Conservation (phyloP, 1,140 invertebrate genomes). For the Zaprionus gabonicus region DNA sequence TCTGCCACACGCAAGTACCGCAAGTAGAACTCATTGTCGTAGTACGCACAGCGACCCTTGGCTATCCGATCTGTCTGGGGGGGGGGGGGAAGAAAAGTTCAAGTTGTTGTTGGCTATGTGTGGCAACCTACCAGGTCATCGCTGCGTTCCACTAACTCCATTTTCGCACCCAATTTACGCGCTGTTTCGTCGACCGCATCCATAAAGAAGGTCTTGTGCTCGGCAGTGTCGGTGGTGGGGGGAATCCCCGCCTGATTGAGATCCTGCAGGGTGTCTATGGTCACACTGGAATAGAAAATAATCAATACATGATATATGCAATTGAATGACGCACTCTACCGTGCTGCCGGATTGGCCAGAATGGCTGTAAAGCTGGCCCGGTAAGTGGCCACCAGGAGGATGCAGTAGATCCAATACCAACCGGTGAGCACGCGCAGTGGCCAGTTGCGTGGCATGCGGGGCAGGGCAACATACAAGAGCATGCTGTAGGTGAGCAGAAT, state of each 20-base stretch:
- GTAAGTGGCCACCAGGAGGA: slow-evolving; percentile 91
- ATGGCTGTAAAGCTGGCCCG: slow-evolving; percentile 93
- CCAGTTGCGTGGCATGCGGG: slow-evolving; percentile 90
- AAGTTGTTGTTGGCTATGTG: neutral
- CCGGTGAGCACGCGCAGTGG: slow-evolving; percentile 91
- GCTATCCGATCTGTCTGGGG: slow-evolving; percentile 86
- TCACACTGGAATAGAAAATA: slow-evolving; percentile 86
- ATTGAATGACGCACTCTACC: slow-evolving; percentile 80
- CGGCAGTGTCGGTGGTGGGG: slow-evolving; percentile 89
- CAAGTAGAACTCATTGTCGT: slow-evolving; percentile 91
- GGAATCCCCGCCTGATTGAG: slow-evolving; percentile 87
- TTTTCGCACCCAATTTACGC: slow-evolving; percentile 88
- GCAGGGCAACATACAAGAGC: slow-evolving; percentile 90
- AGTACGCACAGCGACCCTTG: slow-evolving; percentile 90
- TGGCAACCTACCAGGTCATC: slow-evolving; percentile 85
- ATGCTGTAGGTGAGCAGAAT: slow-evolving; percentile 92
- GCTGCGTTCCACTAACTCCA: slow-evolving; percentile 87
- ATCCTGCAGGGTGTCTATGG: slow-evolving; percentile 90
- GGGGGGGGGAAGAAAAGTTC: neutral
- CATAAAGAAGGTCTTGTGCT: slow-evolving; percentile 89
- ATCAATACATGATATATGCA: too few species aligned
- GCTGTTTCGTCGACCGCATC: slow-evolving; percentile 88
- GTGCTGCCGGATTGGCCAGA: slow-evolving; percentile 90
- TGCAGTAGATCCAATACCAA: slow-evolving; percentile 94
- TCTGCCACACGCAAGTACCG: slow-evolving; percentile 87